Percentiles rank a stretch among this genome's conserved stretches.
Conservation (phyloP, 2,797 vertebrate genomes). For the Takifugu ocellatus region DNA sequence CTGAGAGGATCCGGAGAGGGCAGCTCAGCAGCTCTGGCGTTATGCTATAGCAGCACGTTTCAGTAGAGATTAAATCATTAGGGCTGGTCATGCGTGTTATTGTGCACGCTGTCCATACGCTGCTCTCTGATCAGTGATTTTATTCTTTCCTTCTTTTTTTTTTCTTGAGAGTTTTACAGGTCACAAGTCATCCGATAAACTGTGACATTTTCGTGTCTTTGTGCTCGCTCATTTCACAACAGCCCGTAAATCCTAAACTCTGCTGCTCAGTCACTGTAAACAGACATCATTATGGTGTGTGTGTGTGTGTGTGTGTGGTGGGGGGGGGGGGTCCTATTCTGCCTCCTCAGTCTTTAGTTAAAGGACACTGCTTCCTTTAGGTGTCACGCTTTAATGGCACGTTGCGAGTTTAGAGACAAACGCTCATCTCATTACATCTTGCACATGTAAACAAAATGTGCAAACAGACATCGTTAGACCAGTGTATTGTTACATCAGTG, state of each 20-base stretch:
- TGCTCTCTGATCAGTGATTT: slow-evolving; percentile 31
- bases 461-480: no score
- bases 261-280: slow-evolving; percentile 64
- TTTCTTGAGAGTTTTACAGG: slow-evolving; percentile 32
- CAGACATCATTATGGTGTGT: slow-evolving; percentile 33
- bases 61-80: slow-evolving; percentile 8
- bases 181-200: slow-evolving; percentile 60
- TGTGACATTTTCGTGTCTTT: slow-evolving; percentile 68
- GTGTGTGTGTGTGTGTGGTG: no score
- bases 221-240: slow-evolving; percentile 63
- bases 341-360: slow-evolving; percentile 67
- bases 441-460: no score
- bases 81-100: slow-evolving; percentile 1
- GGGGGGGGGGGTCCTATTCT: slow-evolving; percentile 39
- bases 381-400: slow-evolving; percentile 65
- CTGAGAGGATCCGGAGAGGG: slow-evolving; percentile 1
- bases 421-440: no score
- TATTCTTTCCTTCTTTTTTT: slow-evolving; percentile 8
- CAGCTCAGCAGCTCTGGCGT: slow-evolving; percentile 2
- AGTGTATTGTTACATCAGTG: no score
- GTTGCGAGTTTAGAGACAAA: slow-evolving; percentile 37
- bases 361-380: slow-evolving; percentile 64
- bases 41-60: slow-evolving; percentile 10
- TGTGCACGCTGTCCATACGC: neutral
- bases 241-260: slow-evolving; percentile 63